Evolutionary conservation across 1,140 invertebrate genomes (phyloP).

Genomic region (Nixonia krombeini): DNA sequence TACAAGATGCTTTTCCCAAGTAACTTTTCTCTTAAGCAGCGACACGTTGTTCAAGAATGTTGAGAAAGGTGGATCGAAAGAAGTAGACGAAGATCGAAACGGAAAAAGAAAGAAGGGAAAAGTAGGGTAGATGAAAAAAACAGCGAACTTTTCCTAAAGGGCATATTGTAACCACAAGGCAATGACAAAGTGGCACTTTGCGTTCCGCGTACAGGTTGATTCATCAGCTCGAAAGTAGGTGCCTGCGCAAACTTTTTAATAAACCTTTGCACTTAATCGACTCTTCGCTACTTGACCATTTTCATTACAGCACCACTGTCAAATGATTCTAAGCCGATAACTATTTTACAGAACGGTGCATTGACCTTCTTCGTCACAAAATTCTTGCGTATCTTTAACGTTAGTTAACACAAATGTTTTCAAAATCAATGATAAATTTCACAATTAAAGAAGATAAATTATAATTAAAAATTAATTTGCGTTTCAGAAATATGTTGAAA

Average conservation of each 20-base stretch:
- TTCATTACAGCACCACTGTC: no score
- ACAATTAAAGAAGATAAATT: no score
- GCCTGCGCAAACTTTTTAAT: background rate
- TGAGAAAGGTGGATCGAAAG: slow-evolving; percentile 24
- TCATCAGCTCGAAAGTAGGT: slow-evolving; percentile 25
- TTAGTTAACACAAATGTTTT: no score
- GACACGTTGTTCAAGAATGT: slow-evolving; percentile 13
- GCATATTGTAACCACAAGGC: slow-evolving; percentile 59
- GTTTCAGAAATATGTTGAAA: no score
- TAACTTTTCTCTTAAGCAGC: slow-evolving; percentile 35
- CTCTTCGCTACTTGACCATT: background rate
- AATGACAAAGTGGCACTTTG: slow-evolving; percentile 59
- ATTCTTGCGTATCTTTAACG: no score
- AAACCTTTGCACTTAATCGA: background rate
- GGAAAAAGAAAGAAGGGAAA: slow-evolving; percentile 28
- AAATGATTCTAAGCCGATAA: no score
- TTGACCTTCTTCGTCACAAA: no score
- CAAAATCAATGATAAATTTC: no score
- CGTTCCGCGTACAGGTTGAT: slow-evolving; percentile 49
- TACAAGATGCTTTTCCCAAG: slow-evolving; percentile 1
- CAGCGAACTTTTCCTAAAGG: slow-evolving; percentile 30
- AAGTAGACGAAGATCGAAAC: slow-evolving; percentile 27
- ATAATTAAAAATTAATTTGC: no score
- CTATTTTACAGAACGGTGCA: no score
- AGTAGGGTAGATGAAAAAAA: slow-evolving; percentile 13